Conservation (phyloP, 2,888 invertebrate genomes). For the Pimpla rufipes region DNA sequence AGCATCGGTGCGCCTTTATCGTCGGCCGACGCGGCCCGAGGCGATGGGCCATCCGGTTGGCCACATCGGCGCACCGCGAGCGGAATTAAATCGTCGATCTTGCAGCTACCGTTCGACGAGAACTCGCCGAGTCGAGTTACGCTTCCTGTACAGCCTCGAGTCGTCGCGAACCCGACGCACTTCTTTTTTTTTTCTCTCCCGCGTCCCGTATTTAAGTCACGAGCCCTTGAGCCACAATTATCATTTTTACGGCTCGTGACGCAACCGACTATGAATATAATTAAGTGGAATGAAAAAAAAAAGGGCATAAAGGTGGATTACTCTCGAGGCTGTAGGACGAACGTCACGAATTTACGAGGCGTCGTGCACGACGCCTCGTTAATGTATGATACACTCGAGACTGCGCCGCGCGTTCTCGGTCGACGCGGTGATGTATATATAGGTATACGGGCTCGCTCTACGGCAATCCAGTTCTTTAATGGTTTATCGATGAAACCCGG, state of each 20-base stretch:
- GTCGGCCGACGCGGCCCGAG: background rate
- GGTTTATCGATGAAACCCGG: conserved; percentile 56
- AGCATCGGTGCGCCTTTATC: background rate
- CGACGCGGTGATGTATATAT: background rate
- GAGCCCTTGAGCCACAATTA: conserved; percentile 9
- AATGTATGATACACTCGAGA: background rate
- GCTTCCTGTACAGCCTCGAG: background rate
- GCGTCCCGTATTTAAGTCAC: too few species aligned
- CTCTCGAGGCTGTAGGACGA: conserved; percentile 23
- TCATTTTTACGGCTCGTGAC: background rate
- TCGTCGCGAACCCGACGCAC: background rate
- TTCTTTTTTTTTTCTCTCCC: too few species aligned
- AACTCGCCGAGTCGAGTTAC: background rate
- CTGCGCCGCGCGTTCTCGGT: background rate
- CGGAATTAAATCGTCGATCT: background rate
- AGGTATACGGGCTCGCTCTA: background rate
- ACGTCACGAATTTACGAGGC: conserved; percentile 31
- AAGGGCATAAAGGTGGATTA: conserved; percentile 33
- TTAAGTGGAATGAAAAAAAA: conserved; percentile 16
- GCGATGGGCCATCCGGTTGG: background rate
- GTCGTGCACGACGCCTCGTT: conserved; percentile 26
- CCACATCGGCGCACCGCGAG: background rate
- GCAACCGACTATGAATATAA: conserved; percentile 22
- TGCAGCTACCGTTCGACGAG: background rate
- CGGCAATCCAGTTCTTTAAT: conserved; percentile 58